These are phyloP conservation scores for Tinea semifulvella DNA, from an alignment of 2,888 invertebrate species.

Conservation along the genomic window DNA sequence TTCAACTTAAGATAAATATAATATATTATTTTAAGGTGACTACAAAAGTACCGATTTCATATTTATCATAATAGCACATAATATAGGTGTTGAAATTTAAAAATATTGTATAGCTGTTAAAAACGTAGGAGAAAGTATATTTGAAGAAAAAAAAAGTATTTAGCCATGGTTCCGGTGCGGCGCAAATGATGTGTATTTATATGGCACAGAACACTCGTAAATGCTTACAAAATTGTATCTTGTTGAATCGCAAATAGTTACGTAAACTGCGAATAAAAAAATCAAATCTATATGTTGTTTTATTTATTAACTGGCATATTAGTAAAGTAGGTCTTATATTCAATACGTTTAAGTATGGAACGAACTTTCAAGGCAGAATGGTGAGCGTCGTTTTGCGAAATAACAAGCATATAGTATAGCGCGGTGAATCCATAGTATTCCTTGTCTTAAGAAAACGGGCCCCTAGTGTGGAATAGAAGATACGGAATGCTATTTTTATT, in stretches of 20 bases:
- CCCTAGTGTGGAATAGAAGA: too few relatives aligned
- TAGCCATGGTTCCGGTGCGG: background rate
- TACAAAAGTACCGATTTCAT: too few relatives aligned
- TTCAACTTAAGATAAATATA: too few relatives aligned
- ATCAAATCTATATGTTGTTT: background rate
- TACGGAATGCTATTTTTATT: too few relatives aligned
- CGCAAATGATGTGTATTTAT: background rate
- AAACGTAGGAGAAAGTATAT: conserved; percentile 15
- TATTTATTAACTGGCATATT: background rate
- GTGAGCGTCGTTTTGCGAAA: too few relatives aligned
- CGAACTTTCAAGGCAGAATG: too few relatives aligned
- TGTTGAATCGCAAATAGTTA: conserved; percentile 45
- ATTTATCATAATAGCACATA: conserved; percentile 21
- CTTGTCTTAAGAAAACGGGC: too few relatives aligned
- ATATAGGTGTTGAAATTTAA: conserved; percentile 36
- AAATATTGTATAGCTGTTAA: conserved; percentile 36
- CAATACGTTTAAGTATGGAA: background rate
- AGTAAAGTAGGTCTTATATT: too few relatives aligned
- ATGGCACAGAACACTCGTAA: conserved; percentile 15
- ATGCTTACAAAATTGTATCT: conserved; percentile 29
- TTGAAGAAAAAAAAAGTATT: too few relatives aligned
- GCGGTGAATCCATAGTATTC: too few relatives aligned
- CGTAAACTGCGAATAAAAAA: conserved; percentile 7
- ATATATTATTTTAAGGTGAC: too few relatives aligned
- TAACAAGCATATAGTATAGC: too few relatives aligned